Evolutionary conservation across 2,113 vertebrate species (phyloP).

Genomic region (Castor canadensis): DNA sequence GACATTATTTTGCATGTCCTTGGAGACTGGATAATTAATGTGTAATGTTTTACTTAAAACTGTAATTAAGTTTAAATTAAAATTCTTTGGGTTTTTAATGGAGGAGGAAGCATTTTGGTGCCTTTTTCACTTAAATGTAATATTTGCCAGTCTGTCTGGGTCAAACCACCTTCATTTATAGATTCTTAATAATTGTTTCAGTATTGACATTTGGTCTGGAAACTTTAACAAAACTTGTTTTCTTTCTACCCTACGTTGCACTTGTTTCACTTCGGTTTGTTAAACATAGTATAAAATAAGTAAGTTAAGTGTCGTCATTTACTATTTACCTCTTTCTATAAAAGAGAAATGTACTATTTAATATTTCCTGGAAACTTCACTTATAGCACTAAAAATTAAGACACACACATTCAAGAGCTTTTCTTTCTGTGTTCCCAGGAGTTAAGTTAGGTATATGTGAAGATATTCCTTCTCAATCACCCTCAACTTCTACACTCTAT

Average conservation of each 20-base stretch:
- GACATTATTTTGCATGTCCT: slow-evolving; percentile 69
- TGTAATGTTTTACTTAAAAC: slow-evolving; percentile 72
- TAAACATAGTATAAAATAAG: slow-evolving; percentile 65
- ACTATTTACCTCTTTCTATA: neutral
- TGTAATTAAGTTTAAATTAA: slow-evolving; percentile 80
- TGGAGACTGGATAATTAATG: slow-evolving; percentile 63
- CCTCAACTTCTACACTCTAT: neutral
- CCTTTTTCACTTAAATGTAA: slow-evolving; percentile 64
- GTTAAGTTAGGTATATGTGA: neutral
- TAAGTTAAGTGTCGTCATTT: neutral
- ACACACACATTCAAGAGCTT: neutral
- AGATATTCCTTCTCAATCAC: neutral
- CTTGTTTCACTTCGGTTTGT: neutral
- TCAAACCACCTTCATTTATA: slow-evolving; percentile 49
- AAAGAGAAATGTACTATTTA: neutral
- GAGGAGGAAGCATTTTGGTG: slow-evolving; percentile 58
- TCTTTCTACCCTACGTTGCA: neutral
- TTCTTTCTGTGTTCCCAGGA: neutral
- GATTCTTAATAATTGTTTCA: slow-evolving; percentile 43
- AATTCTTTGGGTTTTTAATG: slow-evolving; percentile 75
- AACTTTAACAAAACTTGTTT: slow-evolving; percentile 46
- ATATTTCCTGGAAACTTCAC: slow-evolving; percentile 11
- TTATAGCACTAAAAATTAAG: neutral
- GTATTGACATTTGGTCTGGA: slow-evolving; percentile 55
- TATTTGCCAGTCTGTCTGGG: slow-evolving; percentile 57